Percentiles rank a stretch among this genome's conserved stretches.
Evolutionary conservation across 2,113 vertebrate genomes (phyloP).

Genomic region (Anser cygnoides): DNA sequence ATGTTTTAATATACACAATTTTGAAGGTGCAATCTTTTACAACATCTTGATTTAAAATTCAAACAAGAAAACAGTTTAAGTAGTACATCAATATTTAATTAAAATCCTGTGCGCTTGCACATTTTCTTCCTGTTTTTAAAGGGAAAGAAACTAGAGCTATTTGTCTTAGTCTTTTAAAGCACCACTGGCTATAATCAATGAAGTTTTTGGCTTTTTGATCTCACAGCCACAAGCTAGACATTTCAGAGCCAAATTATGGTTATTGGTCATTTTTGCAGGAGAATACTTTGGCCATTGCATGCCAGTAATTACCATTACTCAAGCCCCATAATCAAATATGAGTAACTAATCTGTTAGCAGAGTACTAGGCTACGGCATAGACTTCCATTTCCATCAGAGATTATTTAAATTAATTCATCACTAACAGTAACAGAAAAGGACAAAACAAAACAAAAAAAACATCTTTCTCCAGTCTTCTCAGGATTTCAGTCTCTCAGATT

Average conservation of each 20-base stretch:
- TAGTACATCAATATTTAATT: neutral
- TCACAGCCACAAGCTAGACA: neutral
- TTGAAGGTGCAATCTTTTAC: neutral
- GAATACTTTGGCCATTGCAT: neutral
- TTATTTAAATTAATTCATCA: neutral
- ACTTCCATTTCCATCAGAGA: neutral
- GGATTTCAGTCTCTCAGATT: neutral
- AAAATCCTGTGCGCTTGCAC: neutral
- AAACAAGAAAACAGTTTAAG: neutral
- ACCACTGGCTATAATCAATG: neutral
- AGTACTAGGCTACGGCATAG: neutral
- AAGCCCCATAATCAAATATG: neutral
- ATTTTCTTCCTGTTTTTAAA: neutral
- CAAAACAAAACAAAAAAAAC: neutral
- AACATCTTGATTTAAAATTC: neutral
- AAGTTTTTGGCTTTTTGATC: neutral
- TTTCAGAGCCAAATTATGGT: neutral
- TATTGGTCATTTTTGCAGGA: neutral
- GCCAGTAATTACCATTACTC: neutral
- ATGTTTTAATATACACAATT: neutral
- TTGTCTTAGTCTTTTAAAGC: neutral
- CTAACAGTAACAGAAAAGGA: neutral
- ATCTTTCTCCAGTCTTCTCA: neutral
- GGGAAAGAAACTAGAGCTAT: neutral
- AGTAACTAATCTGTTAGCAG: neutral